Evolutionary conservation across 2,888 invertebrate species (phyloP), one percentile per base, ranked within the genome.

Genomic region (Noctua janthina): DNA sequence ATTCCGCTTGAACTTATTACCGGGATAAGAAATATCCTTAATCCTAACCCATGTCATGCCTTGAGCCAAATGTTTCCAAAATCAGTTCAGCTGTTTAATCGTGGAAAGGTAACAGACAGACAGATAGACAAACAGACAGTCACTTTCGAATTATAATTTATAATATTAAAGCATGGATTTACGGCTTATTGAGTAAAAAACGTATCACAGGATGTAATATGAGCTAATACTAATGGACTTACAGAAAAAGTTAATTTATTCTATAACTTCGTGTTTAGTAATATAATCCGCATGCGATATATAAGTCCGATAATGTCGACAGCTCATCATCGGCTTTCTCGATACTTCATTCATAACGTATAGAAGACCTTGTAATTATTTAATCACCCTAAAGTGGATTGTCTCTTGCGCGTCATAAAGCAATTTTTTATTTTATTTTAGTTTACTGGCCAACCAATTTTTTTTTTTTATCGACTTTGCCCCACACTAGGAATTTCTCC

Each of bases 191-290:
- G 0, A n/a, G 43, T 20, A 0, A 70, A 79, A 51, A 51, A 13
- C 10, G 2, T 4, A 39, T n/a, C n/a, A 23, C n/a, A 64, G 20
- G 23, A 23, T 7, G 39, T 23, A 56, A 29, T 56, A 46, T 70
- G 29, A 49, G 15, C 6, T 71, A 46, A 46, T 68, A 43, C 0
- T 5, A 49, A 66, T 56, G 46, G 17, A 20, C 15, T 2, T 29
- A 29, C 0, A 59, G 51, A 59, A 82, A 82, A 82, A 68, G 35
- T 80, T 54, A 68, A 80, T 75, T 15, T 35, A 68, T 82, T 82
- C 75, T 68, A 46, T 68, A 68, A 2, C n/a, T 59, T 68, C 59
- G 15, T 62, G 68, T 39, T 73, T n/a, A 68, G 67, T 68, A 62
- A 75, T 0, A 35, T 23, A 76, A 35, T 59, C 51, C 35, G 23